Base-by-base conservation (phyloP, 1,140 invertebrate genomes). In the Anastatus disparis region DNA sequence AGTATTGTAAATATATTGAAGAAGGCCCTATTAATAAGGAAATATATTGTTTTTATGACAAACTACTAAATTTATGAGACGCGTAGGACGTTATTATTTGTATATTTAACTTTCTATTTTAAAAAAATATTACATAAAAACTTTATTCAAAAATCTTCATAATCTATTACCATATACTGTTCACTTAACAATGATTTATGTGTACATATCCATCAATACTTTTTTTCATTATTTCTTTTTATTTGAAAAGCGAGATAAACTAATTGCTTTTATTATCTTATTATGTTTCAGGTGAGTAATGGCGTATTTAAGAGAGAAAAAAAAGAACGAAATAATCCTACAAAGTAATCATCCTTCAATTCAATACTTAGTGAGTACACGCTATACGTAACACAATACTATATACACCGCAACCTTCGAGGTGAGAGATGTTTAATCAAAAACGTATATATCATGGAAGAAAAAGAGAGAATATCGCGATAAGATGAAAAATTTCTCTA, bases 261-360 rank as follows among this genome's bases (percentile, higher is more conserved):
- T 59, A 71, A 71, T 71, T 65, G 42, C 44, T 12, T 59, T 66
- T 66, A 52, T 71, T 61, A 61, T 59, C 52, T 71, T 65, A 65
- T 66, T 71, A 50, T 71, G 70, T 71, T 71, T 65, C 70, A 71
- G 70, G 70, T 71, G 69, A 71, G 69, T 71, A 65, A 71, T 71
- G 22, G 52, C 12, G 22, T 17, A 62, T 61, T n/a, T n/a, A n/a
- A n/a, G n/a, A n/a, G n/a, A n/a, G n/a, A n/a, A n/a, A n/a, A n/a
- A n/a, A n/a, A n/a, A 13, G 29, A 62, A 53, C 42, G 24, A 69
- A 50, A 44, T 44, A 69, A 53, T 69, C 31, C 15, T 17, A n/a
- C n/a, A n/a, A 35, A 40, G 44, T 20, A 42, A 13, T 20, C 44
- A 50, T 38, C 29, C 29, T 40, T 61, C 29, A n/a, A 20, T 35